A percentile compares a stretch with the other conserved stretches of the same genome.
Evolutionary conservation across 2,113 vertebrate species (phyloP).

Genomic region (Hassar affinis): DNA sequence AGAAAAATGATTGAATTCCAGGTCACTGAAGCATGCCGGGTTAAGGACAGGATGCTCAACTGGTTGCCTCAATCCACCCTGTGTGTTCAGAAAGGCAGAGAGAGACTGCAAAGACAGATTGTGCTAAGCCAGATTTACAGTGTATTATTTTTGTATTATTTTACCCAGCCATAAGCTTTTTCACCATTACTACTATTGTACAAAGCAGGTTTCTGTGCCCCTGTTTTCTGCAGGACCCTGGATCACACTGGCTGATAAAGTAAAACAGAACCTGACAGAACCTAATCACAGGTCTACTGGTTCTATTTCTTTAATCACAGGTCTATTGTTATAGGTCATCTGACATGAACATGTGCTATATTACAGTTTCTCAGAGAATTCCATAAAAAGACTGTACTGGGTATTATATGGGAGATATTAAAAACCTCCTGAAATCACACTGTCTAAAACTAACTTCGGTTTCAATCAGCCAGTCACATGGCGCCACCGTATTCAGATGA

Average conservation of each 20-base stretch:
- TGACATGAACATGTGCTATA: not conserved
- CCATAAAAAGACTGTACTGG: not conserved
- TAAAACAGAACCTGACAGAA: not conserved
- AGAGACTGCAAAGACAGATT: not conserved
- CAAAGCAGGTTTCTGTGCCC: not conserved
- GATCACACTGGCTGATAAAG: not conserved
- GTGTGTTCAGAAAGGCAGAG: not conserved
- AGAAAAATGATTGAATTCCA: not conserved
- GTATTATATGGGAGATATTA: not conserved
- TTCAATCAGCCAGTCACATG: not conserved
- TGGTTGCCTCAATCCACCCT: not conserved
- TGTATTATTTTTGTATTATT: not conserved
- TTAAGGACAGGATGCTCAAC: not conserved
- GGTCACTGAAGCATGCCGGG: not conserved
- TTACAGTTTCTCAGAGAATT: not conserved
- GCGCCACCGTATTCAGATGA: not conserved
- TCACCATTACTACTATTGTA: not conserved
- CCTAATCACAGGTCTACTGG: no score
- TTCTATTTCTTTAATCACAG: no score
- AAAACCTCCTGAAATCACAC: not conserved
- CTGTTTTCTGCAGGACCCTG: not conserved
- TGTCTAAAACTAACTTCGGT: not conserved
- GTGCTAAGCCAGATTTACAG: not conserved
- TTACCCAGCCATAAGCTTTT: not conserved
- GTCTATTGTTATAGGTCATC: not conserved